phyloP scores from a whole-genome alignment of 1,140 invertebrate species.

The Ericerus pela region DNA sequence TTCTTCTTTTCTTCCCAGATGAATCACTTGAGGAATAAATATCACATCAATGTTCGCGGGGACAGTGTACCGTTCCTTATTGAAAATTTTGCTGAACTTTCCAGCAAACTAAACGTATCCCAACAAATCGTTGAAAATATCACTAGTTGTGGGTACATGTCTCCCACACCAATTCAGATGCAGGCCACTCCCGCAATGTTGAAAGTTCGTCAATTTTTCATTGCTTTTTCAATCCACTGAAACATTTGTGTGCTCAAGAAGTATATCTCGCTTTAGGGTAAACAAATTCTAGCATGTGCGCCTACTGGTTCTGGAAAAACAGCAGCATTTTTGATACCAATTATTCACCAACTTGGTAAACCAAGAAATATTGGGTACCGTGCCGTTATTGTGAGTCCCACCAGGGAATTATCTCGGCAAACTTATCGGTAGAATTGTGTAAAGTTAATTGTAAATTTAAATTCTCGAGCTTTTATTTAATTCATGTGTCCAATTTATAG shows the following conservation, averaged over 20 bases:
- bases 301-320: constrained; percentile 86
- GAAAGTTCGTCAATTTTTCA: constrained; percentile 34
- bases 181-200: constrained; percentile 83
- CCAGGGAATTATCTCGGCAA: constrained; percentile 84
- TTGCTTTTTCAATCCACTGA: background rate
- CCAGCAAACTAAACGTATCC: constrained; percentile 37
- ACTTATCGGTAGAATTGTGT: constrained; percentile 34
- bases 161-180: constrained; percentile 87
- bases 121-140: constrained; percentile 56
- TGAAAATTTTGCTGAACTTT: constrained; percentile 51
- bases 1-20: constrained; percentile 36
- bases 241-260: background rate
- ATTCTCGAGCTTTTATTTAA: background rate
- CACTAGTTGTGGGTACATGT: constrained; percentile 48
- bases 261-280: constrained; percentile 36
- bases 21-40: constrained; percentile 53
- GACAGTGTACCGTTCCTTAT: constrained; percentile 58
- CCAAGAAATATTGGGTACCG: constrained; percentile 55
- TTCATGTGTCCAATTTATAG: constrained; percentile 30
- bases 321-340: constrained; percentile 65
- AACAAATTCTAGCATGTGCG: constrained; percentile 82
- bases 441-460: background rate
- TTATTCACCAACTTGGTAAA: constrained; percentile 46
- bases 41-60: constrained; percentile 63
- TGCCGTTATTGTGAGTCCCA: constrained; percentile 79